phyloP scores from a whole-genome alignment of 2,888 invertebrate species.

The Mesoligia furuncula region DNA sequence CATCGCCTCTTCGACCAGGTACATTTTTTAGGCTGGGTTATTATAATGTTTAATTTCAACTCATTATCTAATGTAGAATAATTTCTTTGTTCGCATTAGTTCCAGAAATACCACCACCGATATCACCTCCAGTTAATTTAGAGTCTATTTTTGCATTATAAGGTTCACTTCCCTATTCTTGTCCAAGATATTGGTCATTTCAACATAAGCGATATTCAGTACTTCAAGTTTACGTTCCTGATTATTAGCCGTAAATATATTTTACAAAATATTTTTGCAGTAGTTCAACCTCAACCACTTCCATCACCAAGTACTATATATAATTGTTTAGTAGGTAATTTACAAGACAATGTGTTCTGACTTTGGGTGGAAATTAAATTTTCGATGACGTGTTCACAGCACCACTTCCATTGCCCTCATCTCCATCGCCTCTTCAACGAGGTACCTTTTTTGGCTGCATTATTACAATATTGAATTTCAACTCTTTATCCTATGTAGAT shows the following conservation, averaged over 20 bases:
- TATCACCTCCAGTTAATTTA: neutral
- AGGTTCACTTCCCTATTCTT: neutral
- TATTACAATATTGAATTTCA: no score
- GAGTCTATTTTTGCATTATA: neutral
- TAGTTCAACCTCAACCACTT: neutral
- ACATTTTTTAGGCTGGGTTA: neutral
- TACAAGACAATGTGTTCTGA: neutral
- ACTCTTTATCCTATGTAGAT: no score
- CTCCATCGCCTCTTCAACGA: neutral
- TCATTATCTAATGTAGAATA: neutral
- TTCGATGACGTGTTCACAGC: neutral
- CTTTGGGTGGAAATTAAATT: neutral
- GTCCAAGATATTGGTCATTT: neutral
- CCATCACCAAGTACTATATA: neutral
- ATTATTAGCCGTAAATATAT: neutral
- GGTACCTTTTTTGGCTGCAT: neutral
- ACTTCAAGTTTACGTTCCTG: neutral
- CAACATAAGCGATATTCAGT: neutral
- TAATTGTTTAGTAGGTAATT: neutral
- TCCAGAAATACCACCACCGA: neutral
- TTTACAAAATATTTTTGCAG: neutral
- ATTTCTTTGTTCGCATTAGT: neutral
- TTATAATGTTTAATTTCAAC: neutral
- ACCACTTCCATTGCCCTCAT: neutral
- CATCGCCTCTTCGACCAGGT: constrained; percentile 8